phyloP scores from a whole-genome alignment of 2,113 vertebrate genomes.

The Dromiciops gliroides region DNA sequence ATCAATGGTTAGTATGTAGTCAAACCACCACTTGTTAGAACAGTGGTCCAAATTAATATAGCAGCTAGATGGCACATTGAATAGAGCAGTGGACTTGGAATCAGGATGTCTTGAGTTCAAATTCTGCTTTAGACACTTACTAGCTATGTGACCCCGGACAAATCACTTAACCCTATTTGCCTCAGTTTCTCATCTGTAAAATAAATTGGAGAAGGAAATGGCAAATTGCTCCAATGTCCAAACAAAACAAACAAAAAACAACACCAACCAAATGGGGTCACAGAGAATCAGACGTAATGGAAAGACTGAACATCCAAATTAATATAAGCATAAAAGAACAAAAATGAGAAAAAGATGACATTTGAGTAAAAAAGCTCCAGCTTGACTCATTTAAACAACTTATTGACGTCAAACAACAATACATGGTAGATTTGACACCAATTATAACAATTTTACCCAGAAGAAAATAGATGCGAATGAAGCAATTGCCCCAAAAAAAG shows the following conservation, averaged over 20 bases:
- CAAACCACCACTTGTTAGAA: neutral
- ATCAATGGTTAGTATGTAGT: neutral
- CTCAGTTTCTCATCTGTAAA: neutral
- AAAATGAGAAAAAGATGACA: neutral
- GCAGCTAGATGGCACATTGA: neutral
- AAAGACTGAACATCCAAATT: neutral
- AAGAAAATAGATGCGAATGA: neutral
- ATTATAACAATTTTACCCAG: neutral
- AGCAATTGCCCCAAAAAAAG: neutral
- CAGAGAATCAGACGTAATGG: neutral
- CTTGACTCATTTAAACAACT: neutral
- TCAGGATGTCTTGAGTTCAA: neutral
- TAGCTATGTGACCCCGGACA: neutral
- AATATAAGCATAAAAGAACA: neutral
- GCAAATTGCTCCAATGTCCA: neutral
- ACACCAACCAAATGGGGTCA: neutral
- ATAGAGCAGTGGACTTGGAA: neutral
- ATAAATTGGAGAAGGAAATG: neutral
- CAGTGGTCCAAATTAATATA: neutral
- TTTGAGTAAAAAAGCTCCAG: neutral
- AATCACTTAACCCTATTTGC: neutral
- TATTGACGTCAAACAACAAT: neutral
- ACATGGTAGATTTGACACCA: neutral
- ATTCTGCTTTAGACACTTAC: neutral
- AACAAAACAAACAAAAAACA: too few species aligned